Base-by-base conservation (phyloP, 2,797 vertebrate genomes). In the Onychomys torridus region DNA sequence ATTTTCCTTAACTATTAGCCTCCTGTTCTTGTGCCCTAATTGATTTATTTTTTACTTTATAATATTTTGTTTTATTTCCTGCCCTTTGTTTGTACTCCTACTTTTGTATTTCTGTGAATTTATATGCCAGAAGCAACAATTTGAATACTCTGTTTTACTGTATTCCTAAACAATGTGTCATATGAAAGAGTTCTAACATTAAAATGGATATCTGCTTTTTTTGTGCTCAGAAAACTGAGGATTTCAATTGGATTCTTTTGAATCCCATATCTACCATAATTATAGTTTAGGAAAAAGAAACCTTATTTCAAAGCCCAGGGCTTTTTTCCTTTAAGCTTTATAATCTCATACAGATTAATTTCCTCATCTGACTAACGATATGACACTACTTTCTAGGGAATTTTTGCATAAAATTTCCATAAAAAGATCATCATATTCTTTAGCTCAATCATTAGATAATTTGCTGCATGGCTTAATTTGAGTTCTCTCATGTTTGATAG, bases 351-450 rank as follows among this genome's bases (percentile, higher is more conserved):
- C 21, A 90, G 27, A 88, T 88, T 34, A 88, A 5, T 95, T 92
- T 96, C 63, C 55, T 97, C 34, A 46, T 85, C 37, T 84, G 21
- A 90, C 11, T 89, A 93, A 92, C 7, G 21, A 92, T 87, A 90
- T 90, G 32, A 75, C 29, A 94, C 9, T 95, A 14, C 89, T 92
- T 94, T 90, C 37, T 94, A 57, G 49, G 37, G 59, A 89, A 89
- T 49, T 71, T 93, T 91, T 52, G 37, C 63, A 87, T 91, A 97
- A 92, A 67, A 90, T 91, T 95, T 96, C 34, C 57, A 94, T 94
- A 19, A 78, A 93, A 97, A 71, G 4, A 82, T 93, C 0, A 90
- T 71, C 0, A 93, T 59, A 95, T 94, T 92, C 61, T 94, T 91
- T 34, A 88, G 13, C 19, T 89, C 32, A 83, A 91, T 97, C 65